Base-by-base conservation (phyloP, 2,113 vertebrate genomes). In the Acanthochromis polyacanthus region DNA sequence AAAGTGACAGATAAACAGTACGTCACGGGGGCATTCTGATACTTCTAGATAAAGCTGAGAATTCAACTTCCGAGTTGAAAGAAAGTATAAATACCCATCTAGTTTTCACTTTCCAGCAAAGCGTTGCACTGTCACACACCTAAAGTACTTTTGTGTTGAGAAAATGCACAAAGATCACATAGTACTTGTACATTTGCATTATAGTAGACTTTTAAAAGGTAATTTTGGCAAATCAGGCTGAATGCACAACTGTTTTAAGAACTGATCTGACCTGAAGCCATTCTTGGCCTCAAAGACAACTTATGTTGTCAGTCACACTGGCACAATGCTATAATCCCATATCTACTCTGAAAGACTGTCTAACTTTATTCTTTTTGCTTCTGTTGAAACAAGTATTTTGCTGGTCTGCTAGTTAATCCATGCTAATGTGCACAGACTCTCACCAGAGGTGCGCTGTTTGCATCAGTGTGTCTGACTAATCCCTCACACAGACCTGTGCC, bases 381-480 rank as follows among this genome's bases (percentile, higher is more conserved):
- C 23, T 66, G 45, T 43, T 64, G 28, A 61, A 71, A 50, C n/a
- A 32, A 60, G 43, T 56, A 10, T 28, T 83, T 64, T 45, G 40
- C 66, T 53, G 23, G 48, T 75, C 59, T 55, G 53, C 22, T 40
- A 32, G 19, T 71, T 57, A 68, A 86, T 66, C 25, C 40, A 46
- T 36, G 66, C 53, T 78, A 55, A 87, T 69, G 65, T 83, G 57
- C 60, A 43, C 46, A 55, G 17, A 51, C 55, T 74, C 22, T 71
- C 53, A 73, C n/a, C 63, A 79, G 73, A 81, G 78, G 43, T 80
- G 51, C 56, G 43, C 50, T 65, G 62, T 87, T 83, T 87, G 56
- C 75, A 72, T 64, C 61, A 77, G 71, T 72, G 38, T 83, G 83
- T 79, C 64, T 61, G 56, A 71, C 70, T 90, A 88, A 91, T 87